Percentiles rank a stretch among this genome's conserved stretches.
phyloP scores from a whole-genome alignment of 2,113 vertebrate genomes.

The Fulmarus glacialis region DNA sequence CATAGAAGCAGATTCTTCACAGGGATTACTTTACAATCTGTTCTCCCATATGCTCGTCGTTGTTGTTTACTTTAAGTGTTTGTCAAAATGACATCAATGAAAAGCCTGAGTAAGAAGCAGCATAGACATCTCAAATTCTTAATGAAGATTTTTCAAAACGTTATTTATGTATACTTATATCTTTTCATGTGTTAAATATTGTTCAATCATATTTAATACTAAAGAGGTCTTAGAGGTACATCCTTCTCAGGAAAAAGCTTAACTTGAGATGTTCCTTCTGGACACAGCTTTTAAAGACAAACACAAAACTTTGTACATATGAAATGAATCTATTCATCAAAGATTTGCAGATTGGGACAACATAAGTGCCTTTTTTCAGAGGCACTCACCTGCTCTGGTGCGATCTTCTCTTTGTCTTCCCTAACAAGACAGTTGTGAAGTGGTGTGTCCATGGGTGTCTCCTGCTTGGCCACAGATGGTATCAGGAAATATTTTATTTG shows the following conservation, averaged over 20 bases:
- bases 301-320: accelerated
- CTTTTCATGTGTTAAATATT: background rate
- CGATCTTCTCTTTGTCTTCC: background rate
- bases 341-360: background rate
- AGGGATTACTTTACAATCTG: background rate
- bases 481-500: background rate
- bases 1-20: background rate
- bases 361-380: background rate
- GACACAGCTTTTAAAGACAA: background rate
- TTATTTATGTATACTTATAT: background rate
- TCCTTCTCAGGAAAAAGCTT: background rate
- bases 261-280: background rate
- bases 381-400: accelerated
- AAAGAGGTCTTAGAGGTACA: background rate
- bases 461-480: background rate
- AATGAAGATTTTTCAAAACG: background rate
- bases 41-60: background rate
- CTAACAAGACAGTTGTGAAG: background rate
- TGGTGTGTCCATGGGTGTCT: background rate
- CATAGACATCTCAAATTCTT: background rate
- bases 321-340: background rate
- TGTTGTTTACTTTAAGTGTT: background rate
- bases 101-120: background rate
- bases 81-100: background rate
- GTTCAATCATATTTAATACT: background rate